A percentile compares a stretch with the other conserved stretches of the same genome.
Evolutionary conservation across 2,797 vertebrate species (phyloP).

Genomic region (Danio tinwini): DNA sequence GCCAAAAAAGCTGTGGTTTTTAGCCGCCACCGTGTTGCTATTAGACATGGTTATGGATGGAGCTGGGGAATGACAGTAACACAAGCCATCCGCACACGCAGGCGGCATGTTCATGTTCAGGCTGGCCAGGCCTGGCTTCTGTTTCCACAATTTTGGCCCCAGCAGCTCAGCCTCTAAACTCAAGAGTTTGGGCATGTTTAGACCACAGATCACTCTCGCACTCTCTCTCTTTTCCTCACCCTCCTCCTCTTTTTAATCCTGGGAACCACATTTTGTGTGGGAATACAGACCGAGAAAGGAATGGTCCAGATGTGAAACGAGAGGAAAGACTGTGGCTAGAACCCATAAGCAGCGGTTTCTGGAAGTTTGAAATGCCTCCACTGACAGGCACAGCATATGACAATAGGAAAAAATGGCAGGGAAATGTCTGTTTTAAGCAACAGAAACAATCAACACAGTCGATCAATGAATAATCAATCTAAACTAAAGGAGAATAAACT

Average conservation of each 20-base stretch:
- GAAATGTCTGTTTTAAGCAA: neutral
- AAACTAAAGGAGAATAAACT: neutral
- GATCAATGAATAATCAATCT: too few relatives aligned
- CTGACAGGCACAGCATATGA: neutral
- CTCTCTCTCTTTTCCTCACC: conserved; percentile 48
- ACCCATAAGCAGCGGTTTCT: conserved; percentile 16
- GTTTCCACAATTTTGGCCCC: conserved; percentile 27
- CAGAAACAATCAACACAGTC: too few relatives aligned
- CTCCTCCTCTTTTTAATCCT: conserved; percentile 49
- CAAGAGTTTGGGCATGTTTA: conserved; percentile 45
- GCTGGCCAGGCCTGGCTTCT: conserved; percentile 53
- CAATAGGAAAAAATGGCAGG: neutral
- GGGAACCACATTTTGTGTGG: conserved; percentile 59
- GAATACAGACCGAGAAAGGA: conserved; percentile 55
- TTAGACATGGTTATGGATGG: conserved; percentile 63
- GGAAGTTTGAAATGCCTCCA: conserved; percentile 9
- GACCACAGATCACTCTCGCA: conserved; percentile 39
- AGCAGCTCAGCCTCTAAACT: conserved; percentile 35
- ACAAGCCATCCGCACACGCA: conserved; percentile 54
- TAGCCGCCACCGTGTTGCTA: conserved; percentile 57
- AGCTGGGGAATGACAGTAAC: conserved; percentile 58
- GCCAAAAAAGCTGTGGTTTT: conserved; percentile 62
- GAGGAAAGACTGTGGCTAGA: conserved; percentile 41
- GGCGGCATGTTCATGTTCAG: conserved; percentile 37
- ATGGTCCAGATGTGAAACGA: conserved; percentile 45